phyloP scores from a whole-genome alignment of 1,140 invertebrate genomes.

The Bombus pascuorum region DNA sequence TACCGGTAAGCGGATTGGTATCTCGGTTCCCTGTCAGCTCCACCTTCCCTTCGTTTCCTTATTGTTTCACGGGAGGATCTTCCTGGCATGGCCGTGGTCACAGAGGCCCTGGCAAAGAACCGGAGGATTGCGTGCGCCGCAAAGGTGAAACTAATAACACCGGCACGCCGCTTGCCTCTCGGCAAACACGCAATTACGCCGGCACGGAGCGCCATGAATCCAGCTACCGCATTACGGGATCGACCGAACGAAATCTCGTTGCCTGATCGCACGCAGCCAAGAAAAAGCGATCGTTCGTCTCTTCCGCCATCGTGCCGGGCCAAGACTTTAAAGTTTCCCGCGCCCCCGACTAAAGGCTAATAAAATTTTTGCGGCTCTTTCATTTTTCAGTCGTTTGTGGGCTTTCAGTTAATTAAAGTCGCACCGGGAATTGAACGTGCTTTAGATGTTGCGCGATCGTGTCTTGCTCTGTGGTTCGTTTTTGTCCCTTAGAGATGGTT shows the following conservation, averaged over 20 bases:
- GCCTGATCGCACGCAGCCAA: constrained; percentile 43
- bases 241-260: constrained; percentile 60
- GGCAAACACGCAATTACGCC: constrained; percentile 78
- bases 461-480: no score
- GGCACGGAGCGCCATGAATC: constrained; percentile 64
- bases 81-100: constrained; percentile 29
- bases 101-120: constrained; percentile 12
- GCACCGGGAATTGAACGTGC: no score
- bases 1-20: constrained; percentile 57
- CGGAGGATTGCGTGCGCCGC: constrained; percentile 62
- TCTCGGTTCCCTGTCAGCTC: constrained; percentile 57
- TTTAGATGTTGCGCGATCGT: no score
- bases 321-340: constrained; percentile 9
- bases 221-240: constrained; percentile 73
- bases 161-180: constrained; percentile 62
- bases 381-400: background rate
- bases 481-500: no score
- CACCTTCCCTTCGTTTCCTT: constrained; percentile 56
- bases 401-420: constrained; percentile 20
- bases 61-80: constrained; percentile 49
- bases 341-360: background rate
- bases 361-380: constrained; percentile 6
- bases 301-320: background rate
- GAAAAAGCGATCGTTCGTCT: constrained; percentile 51
- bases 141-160: constrained; percentile 78